Base-by-base conservation (phyloP, 1,140 invertebrate species). In the Octopus bimaculoides region DNA sequence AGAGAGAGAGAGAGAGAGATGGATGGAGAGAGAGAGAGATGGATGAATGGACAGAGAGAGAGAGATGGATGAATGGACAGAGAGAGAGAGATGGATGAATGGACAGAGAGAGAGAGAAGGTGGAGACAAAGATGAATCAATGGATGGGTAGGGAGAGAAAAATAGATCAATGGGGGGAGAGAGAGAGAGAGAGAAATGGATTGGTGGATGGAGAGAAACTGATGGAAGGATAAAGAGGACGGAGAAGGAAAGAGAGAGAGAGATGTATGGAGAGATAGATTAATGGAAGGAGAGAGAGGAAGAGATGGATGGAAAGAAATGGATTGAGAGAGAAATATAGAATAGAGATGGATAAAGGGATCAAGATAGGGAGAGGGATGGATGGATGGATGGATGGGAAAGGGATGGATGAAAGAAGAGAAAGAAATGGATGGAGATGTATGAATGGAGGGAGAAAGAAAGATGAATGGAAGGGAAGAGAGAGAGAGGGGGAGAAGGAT, bases 101-200 rank as follows among this genome's bases (percentile, higher is more conserved):
- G n/a, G 61, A 66, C 2, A 3, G 61, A 41, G 26, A 41, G 26
- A 41, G n/a, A n/a, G n/a, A n/a, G n/a, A n/a, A n/a, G n/a, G 61
- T 10, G 61, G 61, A 10, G 61, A 12, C 61, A 66, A n/a, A 66
- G n/a, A 66, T 14, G 61, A 66, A 66, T 66, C n/a, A 66, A 14
- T 66, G n/a, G 1, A 66, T 66, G 61, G 12, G n/a, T n/a, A n/a
- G 12, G 3, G n/a, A 66, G 61, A 14, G 61, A 14, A 14, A 14
- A 66, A 66, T n/a, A 14, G 3, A 66, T 14, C 1, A n/a, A 66
- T 66, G 2, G 61, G n/a, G 61, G 3, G 61, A n/a, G n/a, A 66
- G n/a, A n/a, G 61, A 66, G 61, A 66, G 61, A 66, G 61, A 66
- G 61, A 66, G 61, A 66, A n/a, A 66, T 12, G n/a, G 61, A 66